Evolutionary conservation across 2,797 vertebrate genomes (phyloP), one percentile per base, ranked within the genome.

Genomic region (Xyrichtys novacula): DNA sequence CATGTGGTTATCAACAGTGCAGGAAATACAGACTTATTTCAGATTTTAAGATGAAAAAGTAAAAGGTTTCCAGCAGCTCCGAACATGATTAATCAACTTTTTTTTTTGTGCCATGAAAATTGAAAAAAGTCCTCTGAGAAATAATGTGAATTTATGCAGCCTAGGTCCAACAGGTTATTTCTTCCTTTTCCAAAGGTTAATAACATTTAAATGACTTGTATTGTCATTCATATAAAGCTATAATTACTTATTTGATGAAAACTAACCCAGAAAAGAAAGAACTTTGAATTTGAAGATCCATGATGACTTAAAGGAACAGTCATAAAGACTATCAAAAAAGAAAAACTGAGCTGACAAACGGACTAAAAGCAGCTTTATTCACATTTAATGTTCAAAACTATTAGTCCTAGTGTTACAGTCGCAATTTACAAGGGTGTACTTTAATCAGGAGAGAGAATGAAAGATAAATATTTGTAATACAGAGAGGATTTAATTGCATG

Each of bases 171-270:
- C 4, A 59, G 11, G 0, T 12, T 47, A 49, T 32, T 42, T 16
- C 59, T 19, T 20, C 10, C 28, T 64, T 58, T 48, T 25, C 11
- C 5, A 62, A 53, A 71, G 36, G 58, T 67, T 80, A 64, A 59
- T 50, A 46, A 60, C 38, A 39, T 12, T 64, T 43, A 25, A 58
- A 39, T 57, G 31, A 47, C 42, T n/a, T 14, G 0, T 2, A 53
- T 43, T 66, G 0, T 19, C 56, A 22, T 42, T 65, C 11, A 57
- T 46, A 29, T 16, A 14, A 57, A 62, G 15, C 56, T 36, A 53
- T 32, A 25, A 57, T 52, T 31, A 31, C 56, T 19, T 74, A 11
- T 53, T 56, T 22, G 38, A 44, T 54, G 29, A 53, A 16, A 59
- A 43, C 50, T 4, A 16, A 23, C 28, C 3, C n/a, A 14, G 23